phyloP scores from a whole-genome alignment of 2,113 vertebrate genomes.

The Spilogale gracilis region DNA sequence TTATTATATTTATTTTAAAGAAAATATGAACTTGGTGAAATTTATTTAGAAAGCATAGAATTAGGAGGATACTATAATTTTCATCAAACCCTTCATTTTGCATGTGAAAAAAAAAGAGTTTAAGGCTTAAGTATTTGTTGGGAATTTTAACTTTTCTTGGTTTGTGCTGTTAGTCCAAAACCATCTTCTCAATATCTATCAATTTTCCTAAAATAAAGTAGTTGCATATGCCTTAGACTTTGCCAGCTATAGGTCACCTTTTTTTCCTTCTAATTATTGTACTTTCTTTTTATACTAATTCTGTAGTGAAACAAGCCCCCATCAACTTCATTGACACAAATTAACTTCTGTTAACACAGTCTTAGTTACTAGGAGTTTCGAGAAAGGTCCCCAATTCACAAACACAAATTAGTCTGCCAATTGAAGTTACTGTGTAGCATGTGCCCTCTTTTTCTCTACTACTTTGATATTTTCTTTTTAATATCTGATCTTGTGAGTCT shows the following conservation, averaged over 20 bases:
- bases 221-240: not conserved
- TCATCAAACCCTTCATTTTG: not conserved
- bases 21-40: not conserved
- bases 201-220: not conserved
- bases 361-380: not conserved
- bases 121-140: not conserved
- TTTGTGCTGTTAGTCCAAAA: not conserved
- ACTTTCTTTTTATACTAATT: not conserved
- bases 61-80: not conserved
- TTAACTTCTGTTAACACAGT: not conserved
- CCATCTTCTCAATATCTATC: not conserved
- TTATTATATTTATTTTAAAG: not conserved
- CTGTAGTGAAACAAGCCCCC: fast-evolving
- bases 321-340: not conserved
- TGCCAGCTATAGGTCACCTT: not conserved
- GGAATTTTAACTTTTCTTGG: not conserved
- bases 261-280: not conserved
- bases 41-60: not conserved
- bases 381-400: not conserved
- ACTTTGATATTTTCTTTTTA: not conserved
- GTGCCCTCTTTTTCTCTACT: not conserved
- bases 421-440: not conserved
- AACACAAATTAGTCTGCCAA: not conserved
- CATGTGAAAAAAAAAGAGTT: not conserved
- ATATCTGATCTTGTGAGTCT: not conserved